Evolutionary conservation across 2,113 vertebrate species (phyloP), one percentile per base, ranked within the genome.

Genomic region (Pituophis catenifer): DNA sequence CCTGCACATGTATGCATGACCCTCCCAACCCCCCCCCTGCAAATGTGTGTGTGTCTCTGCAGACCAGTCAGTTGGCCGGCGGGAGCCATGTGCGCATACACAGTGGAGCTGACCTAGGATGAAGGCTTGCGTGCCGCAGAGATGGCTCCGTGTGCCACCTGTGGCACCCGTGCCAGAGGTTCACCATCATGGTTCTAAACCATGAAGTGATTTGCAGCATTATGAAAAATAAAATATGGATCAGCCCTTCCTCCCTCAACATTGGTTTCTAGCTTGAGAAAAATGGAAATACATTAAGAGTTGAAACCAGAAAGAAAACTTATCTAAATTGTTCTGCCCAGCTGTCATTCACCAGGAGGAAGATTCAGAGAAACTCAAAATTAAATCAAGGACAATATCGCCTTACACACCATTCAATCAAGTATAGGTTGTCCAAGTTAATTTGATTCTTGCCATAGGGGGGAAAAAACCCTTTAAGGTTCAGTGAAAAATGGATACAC

Each of bases 381-480:
- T 93, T 93, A 95, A 92, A 88, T 87, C 93, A 55, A 96, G 94
- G 92, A 91, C 91, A 87, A 93, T 59, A 95, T 6, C 90, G 92
- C 93, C 89, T 94, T 95, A 44, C 92, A 92, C 92, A 23, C 75
- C 94, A 88, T 96, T 94, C 86, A 95, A 91, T 96, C 90, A 96
- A 91, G 92, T 93, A 55, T 92, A 92, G 93, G 94, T 96, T 91
- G 44, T 88, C 93, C 95, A 93, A 96, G 91, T 96, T 93, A 97
- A 94, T 95, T 93, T 88, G 62, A 90, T 93, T 94, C 90, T 92
- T 85, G 62, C 57, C 90, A 90, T 85, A 7, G 29, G 29, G 29
- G 19, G 19, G 2, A 12, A 11, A 21, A 9, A 29, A 93, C 95
- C 86, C 55, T 12, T 26, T 89, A 85, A 50, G 57, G 94, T 91